A percentile compares a stretch with the other conserved stretches of the same genome.
phyloP scores from a whole-genome alignment of 2,797 vertebrate species.

The Chaunax sp. region DNA sequence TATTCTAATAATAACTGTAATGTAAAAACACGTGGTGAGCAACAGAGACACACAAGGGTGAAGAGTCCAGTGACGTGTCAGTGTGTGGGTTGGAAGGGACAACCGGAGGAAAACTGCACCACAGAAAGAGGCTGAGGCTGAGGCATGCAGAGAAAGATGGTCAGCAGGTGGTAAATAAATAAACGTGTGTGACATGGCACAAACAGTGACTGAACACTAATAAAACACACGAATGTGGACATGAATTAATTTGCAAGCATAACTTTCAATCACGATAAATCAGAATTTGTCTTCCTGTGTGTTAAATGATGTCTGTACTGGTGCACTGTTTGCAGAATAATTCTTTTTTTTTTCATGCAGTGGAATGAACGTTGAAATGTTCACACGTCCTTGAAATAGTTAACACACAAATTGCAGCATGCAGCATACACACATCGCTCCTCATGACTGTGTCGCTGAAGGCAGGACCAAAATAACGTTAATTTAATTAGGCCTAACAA shows the following conservation, averaged over 20 bases:
- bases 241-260: not conserved
- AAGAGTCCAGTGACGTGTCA: too few relatives aligned
- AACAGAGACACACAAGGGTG: too few relatives aligned
- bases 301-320: constrained; percentile 20
- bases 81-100: too few relatives aligned
- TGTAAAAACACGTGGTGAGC: too few relatives aligned
- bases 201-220: not conserved
- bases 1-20: too few relatives aligned
- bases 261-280: constrained; percentile 18
- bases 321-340: constrained; percentile 1
- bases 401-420: not conserved
- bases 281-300: not conserved
- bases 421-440: constrained; percentile 10
- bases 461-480: constrained; percentile 70
- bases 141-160: constrained; percentile 12
- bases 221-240: constrained; percentile 5
- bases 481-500: constrained; percentile 80
- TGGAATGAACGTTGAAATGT: not conserved
- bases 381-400: not conserved
- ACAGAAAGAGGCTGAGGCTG: not conserved
- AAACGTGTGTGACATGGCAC: not conserved
- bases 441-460: constrained; percentile 59
- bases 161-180: constrained; percentile 35
- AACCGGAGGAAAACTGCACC: not conserved
- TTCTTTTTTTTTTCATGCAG: constrained; percentile 1